Conservation (phyloP, 2,113 vertebrate species). For the Aix galericulata region DNA sequence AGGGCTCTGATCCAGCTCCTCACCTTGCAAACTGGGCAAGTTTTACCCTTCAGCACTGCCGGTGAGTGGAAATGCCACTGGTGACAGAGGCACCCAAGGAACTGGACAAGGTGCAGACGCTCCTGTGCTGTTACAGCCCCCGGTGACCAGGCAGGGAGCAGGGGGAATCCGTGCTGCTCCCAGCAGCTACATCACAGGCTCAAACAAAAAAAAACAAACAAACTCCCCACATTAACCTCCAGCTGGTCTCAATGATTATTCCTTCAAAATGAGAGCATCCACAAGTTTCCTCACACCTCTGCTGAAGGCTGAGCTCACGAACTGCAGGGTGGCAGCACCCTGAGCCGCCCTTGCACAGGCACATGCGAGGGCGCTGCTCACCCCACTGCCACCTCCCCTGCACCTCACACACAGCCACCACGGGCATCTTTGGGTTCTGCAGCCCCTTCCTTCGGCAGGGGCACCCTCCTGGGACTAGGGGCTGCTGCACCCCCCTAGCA, state of each 20-base stretch:
- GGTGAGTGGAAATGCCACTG: not conserved
- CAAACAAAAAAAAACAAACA: not conserved
- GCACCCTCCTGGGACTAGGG: not conserved
- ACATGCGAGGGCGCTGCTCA: no score
- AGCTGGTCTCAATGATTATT: not conserved
- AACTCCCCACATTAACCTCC: not conserved
- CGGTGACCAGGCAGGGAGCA: no score
- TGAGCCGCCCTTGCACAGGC: fast-evolving
- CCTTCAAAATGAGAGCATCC: not conserved
- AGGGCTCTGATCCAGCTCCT: not conserved
- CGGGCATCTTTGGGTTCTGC: not conserved
- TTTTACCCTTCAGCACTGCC: not conserved
- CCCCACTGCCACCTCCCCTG: not conserved
- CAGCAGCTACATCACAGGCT: not conserved
- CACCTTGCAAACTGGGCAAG: not conserved
- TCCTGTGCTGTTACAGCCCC: not conserved
- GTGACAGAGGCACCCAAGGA: not conserved
- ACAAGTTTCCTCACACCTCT: not conserved
- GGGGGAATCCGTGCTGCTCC: not conserved
- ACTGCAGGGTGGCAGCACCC: not conserved
- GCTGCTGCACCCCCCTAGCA: not conserved
- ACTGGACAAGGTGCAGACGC: not conserved
- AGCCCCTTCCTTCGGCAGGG: not conserved
- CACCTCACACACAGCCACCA: no score
- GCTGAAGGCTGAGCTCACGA: not conserved